Evolutionary conservation across 2,888 invertebrate species (phyloP), one percentile per base, ranked within the genome.

Genomic region (Apotomis betuletana): DNA sequence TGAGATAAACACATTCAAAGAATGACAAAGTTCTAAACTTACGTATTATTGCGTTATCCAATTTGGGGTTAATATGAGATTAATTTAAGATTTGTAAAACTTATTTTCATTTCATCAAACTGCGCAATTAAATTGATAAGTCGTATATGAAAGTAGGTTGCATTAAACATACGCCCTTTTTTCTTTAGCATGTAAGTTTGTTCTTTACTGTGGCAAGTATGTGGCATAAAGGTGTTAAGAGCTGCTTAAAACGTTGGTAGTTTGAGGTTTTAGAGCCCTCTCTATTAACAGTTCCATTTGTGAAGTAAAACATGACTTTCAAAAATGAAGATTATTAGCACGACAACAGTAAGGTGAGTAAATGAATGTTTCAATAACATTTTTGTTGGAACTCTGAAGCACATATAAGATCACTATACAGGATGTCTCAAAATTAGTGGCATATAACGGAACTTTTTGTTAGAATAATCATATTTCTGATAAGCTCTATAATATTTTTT

Each of bases 151-250:
- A 46, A n/a, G n/a, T 51, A 10, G 9, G n/a, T 27, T 38, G 0
- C 0, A 36, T 38, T 38, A 8, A 38, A n/a, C 8, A 38, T 13
- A 38, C 4, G 4, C 13, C 2, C 6, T 51, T 62, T 38, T 36
- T 49, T 10, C 49, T 9, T 49, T 9, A 49, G 49, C 9, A 9
- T 9, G 49, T 36, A 38, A 6, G 10, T 67, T 52, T 51, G 41
- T 15, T 10, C 36, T 52, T 59, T 36, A 57, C 58, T 59, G n/a
- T 13, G 54, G 58, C 44, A 58, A 70, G 49, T 44, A 64, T 46
- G 70, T 65, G 46, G 70, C 64, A 36, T 64, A 70, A 64, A 64
- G 64, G 64, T 60, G 52, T 59, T 70, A 64, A 70, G 38, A 64
- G 69, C 5, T 58, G 36, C 44, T 64, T 64, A 13, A 59, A 64